Evolutionary conservation across 1,140 invertebrate species (phyloP).

Genomic region (Paramacrobiotus metropolitanus): DNA sequence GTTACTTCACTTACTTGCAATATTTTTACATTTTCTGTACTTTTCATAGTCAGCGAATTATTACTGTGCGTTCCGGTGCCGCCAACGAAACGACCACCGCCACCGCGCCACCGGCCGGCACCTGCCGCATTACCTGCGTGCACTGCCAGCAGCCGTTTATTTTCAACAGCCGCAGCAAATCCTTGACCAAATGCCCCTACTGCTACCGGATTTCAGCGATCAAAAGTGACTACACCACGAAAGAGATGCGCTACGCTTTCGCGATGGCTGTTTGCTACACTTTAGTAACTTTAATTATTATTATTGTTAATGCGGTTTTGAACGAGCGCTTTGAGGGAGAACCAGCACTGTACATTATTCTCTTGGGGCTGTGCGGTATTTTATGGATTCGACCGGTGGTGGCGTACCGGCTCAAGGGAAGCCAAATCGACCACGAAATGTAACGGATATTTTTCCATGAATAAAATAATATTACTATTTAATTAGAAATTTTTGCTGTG

Average conservation of each 20-base stretch:
- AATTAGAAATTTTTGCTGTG: too few species aligned
- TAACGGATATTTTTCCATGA: too few species aligned
- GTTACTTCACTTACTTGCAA: background rate
- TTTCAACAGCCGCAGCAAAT: background rate
- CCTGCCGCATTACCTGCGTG: background rate
- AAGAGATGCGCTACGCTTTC: background rate
- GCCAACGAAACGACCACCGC: background rate
- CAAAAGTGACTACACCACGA: background rate
- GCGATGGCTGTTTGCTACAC: background rate
- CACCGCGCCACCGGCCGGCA: background rate
- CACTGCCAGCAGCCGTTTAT: slow-evolving; percentile 1
- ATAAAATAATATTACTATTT: too few species aligned
- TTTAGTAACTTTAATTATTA: background rate
- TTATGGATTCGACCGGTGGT: background rate
- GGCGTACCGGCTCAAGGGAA: background rate
- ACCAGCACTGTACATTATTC: background rate
- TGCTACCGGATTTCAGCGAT: background rate
- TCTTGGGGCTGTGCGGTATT: background rate
- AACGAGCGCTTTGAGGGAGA: background rate
- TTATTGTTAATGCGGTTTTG: background rate
- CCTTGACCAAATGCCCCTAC: background rate
- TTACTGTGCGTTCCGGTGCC: background rate
- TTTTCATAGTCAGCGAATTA: background rate
- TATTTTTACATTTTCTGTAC: background rate
- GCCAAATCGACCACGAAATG: background rate